Percentiles rank a stretch among this genome's conserved stretches.
These are phyloP conservation scores for Masticophis lateralis DNA, from an alignment of 2,797 vertebrate genomes.

Conservation along the genomic window DNA sequence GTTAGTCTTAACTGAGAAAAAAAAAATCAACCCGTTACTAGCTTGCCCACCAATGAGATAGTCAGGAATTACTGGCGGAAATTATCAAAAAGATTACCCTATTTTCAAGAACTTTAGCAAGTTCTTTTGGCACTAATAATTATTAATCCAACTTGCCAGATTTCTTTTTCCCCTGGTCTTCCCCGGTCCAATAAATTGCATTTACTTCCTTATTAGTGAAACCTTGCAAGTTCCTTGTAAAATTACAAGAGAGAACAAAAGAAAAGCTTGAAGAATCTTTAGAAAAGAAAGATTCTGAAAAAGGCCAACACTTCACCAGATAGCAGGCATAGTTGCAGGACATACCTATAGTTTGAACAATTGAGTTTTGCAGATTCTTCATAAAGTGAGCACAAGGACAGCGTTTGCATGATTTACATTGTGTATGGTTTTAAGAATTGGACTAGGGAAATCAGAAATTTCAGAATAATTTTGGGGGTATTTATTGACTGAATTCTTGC, in stretches of 20 bases:
- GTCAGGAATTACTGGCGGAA: neutral
- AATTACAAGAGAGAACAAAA: neutral
- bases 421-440: neutral
- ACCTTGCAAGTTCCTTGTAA: neutral
- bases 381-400: neutral
- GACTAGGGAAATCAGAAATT: neutral
- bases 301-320: neutral
- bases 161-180: neutral
- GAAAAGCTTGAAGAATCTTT: neutral
- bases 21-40: neutral
- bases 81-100: neutral
- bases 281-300: neutral
- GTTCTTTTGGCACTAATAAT: neutral
- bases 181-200: neutral
- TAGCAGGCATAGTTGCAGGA: neutral
- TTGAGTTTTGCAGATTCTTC: neutral
- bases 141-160: neutral
- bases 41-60: neutral
- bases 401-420: neutral
- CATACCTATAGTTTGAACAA: neutral
- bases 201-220: slow-evolving; percentile 20
- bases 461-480: neutral
- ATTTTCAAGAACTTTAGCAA: neutral
- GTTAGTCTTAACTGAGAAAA: neutral
- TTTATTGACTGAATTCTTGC: neutral